Conservation (phyloP, 1,140 invertebrate genomes). For the Phthorimaea operculella region DNA sequence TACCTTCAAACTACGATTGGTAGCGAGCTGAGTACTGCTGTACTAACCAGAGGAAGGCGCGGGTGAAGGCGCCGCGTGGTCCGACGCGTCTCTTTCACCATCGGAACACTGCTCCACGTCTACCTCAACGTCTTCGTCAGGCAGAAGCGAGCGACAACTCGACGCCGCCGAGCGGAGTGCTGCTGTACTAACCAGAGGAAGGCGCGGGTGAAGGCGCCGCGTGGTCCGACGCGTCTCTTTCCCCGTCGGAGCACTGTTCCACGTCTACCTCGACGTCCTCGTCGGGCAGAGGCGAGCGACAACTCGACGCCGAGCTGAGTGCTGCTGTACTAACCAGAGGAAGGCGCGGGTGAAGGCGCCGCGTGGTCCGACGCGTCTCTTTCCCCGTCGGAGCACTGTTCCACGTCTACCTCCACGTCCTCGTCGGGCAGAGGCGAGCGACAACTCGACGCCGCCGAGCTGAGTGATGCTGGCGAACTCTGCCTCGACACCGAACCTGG, state of each 20-base stretch:
- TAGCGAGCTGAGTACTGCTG: too few species aligned
- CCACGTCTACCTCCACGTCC: constrained; percentile 65
- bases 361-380: constrained; percentile 45
- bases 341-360: constrained; percentile 54
- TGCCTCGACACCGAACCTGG: constrained; percentile 59
- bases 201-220: constrained; percentile 54
- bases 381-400: constrained; percentile 63
- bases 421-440: constrained; percentile 54
- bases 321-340: constrained; percentile 49
- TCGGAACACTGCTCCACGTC: too few species aligned
- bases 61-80: neutral
- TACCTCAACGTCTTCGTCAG: constrained; percentile 63
- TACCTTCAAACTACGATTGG: constrained; percentile 62
- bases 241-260: constrained; percentile 63
- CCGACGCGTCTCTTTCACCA: constrained; percentile 19
- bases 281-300: constrained; percentile 47
- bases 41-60: neutral
- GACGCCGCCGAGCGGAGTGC: constrained; percentile 29
- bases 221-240: constrained; percentile 46
- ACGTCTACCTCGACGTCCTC: constrained; percentile 65
- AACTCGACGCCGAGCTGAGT: constrained; percentile 32
- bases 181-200: constrained; percentile 49
- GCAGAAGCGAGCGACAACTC: constrained; percentile 37
- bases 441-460: constrained; percentile 55
- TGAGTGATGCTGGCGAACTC: constrained; percentile 60